phyloP scores from a whole-genome alignment of 2,888 invertebrate species.

The Quadroppia sp. region DNA sequence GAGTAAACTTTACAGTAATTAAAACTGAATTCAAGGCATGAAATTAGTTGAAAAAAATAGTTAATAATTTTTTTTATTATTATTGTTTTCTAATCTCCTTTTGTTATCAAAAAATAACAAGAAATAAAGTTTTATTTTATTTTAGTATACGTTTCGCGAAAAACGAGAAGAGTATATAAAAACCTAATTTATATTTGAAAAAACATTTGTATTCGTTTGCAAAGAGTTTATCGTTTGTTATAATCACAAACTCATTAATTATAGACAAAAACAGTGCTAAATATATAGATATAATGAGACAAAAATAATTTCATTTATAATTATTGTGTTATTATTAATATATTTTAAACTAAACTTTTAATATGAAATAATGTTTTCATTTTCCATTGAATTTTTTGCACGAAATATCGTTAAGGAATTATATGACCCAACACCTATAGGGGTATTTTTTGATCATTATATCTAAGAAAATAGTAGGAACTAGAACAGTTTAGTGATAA shows the following conservation, averaged over 20 bases:
- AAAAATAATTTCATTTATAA: neutral
- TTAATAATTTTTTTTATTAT: constrained; percentile 2
- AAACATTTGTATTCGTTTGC: constrained; percentile 8
- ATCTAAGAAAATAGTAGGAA: no score
- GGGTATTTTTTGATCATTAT: no score
- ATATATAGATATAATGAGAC: neutral
- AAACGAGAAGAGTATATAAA: neutral
- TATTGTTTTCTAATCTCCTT: constrained; percentile 4
- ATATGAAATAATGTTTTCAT: neutral
- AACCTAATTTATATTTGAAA: constrained; percentile 21
- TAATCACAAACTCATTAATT: constrained; percentile 24
- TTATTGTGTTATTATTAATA: neutral
- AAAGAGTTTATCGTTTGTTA: neutral
- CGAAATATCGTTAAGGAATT: no score
- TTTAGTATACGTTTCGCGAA: neutral
- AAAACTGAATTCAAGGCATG: neutral
- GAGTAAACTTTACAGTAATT: neutral
- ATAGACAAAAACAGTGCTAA: constrained; percentile 23
- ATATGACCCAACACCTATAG: no score
- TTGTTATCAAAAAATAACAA: constrained; percentile 15
- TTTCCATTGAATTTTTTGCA: no score
- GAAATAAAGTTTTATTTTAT: constrained; percentile 11
- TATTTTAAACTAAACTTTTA: neutral
- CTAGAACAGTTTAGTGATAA: no score
- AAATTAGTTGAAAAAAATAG: neutral